Conservation (phyloP, 2,113 vertebrate genomes). For the Mirounga angustirostris region DNA sequence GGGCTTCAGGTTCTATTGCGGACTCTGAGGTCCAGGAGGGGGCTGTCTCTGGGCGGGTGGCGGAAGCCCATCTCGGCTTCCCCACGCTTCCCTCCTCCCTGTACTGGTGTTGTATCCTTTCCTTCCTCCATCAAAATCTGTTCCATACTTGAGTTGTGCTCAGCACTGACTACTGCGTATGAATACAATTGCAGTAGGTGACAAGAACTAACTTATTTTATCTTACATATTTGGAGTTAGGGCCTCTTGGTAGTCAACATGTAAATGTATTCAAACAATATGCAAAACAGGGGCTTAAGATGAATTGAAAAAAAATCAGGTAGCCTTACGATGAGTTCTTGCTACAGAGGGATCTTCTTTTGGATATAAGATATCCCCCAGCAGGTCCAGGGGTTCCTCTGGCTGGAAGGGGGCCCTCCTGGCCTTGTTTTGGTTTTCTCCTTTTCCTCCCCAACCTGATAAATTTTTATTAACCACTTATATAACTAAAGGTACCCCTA, state of each 20-base stretch:
- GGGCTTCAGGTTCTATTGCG: background rate
- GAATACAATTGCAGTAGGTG: conserved; percentile 30
- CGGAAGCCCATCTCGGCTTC: background rate
- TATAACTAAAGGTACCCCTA: background rate
- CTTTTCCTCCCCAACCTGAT: background rate
- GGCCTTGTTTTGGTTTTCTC: background rate
- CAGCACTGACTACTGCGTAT: background rate
- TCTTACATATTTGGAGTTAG: conserved; percentile 63
- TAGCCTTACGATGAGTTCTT: conserved; percentile 51
- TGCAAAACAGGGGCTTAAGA: conserved; percentile 69
- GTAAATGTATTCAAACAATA: conserved; percentile 77
- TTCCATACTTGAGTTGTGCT: background rate
- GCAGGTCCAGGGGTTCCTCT: background rate
- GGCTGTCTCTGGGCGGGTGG: background rate
- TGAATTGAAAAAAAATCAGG: conserved; percentile 58
- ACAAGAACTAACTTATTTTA: conserved; percentile 60
- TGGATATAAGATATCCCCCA: background rate
- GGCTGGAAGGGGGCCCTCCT: background rate
- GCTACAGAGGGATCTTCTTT: background rate
- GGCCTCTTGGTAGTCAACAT: conserved; percentile 65
- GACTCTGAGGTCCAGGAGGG: background rate
- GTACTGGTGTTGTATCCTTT: background rate
- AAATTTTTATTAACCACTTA: background rate
- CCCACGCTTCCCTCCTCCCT: background rate
- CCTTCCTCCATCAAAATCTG: conserved; percentile 56